Conservation (phyloP, 2,888 invertebrate species). For the Galerucella calmariensis region DNA sequence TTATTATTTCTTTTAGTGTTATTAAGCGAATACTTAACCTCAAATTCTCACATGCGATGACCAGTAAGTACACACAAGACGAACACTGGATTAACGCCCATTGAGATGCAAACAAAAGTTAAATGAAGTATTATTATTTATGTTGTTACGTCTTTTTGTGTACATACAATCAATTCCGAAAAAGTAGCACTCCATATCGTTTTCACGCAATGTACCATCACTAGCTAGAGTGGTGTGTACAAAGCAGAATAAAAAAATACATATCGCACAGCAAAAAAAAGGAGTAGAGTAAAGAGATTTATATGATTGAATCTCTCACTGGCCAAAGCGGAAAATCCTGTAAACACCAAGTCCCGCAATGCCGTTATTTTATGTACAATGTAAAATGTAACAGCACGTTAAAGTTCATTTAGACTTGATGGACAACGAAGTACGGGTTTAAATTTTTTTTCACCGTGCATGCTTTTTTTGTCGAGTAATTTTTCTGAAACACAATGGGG, state of each 20-base stretch:
- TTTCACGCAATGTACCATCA: neutral
- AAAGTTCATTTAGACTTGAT: slow-evolving; percentile 34
- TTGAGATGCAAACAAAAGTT: no score
- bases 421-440: slow-evolving; percentile 16
- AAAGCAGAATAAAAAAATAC: neutral
- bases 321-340: slow-evolving; percentile 37
- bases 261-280: neutral
- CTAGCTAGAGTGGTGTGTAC: neutral
- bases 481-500: no score
- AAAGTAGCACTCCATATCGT: neutral
- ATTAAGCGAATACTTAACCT: no score
- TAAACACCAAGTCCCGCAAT: slow-evolving; percentile 33
- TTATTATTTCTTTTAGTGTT: no score
- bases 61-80: no score
- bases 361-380: slow-evolving; percentile 31
- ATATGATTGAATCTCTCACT: slow-evolving; percentile 15
- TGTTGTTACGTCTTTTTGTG: neutral
- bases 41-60: no score
- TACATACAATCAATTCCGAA: neutral
- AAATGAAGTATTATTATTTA: no score
- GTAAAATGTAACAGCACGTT: slow-evolving; percentile 34
- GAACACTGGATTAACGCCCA: no score
- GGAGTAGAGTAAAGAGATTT: slow-evolving; percentile 9
- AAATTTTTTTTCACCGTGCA: slow-evolving; percentile 18
- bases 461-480: neutral